Evolutionary conservation across 2,113 vertebrate species (phyloP).

Genomic region (Dasypus novemcinctus): DNA sequence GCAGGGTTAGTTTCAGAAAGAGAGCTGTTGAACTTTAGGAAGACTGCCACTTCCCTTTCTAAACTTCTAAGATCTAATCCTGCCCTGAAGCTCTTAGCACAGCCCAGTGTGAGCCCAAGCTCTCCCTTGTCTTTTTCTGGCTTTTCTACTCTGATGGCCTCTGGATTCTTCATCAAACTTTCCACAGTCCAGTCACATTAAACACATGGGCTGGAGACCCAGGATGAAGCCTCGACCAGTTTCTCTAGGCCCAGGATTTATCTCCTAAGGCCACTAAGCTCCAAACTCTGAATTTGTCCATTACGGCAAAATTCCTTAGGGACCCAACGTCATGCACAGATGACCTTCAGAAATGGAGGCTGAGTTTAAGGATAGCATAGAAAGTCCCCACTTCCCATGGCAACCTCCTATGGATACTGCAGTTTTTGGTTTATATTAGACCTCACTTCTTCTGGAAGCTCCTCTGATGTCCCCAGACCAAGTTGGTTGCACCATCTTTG

Average conservation of each 20-base stretch:
- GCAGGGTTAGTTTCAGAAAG: neutral
- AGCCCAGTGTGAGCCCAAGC: neutral
- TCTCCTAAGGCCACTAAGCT: neutral
- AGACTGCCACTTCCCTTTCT: neutral
- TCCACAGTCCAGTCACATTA: too few species aligned
- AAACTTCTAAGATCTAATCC: neutral
- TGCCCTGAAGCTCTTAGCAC: neutral
- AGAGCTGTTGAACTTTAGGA: neutral
- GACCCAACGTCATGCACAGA: neutral
- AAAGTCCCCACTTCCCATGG: neutral
- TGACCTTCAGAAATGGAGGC: neutral
- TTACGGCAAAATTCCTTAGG: neutral
- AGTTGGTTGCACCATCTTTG: neutral
- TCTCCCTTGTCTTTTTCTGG: neutral
- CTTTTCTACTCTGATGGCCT: neutral
- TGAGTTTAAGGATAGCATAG: neutral
- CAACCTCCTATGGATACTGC: neutral
- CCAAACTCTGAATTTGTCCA: neutral
- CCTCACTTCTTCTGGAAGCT: neutral
- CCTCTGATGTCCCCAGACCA: neutral
- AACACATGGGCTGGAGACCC: neutral
- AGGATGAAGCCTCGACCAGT: neutral
- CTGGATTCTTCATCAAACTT: neutral
- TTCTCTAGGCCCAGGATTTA: neutral
- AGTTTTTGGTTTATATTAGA: neutral